Evolutionary conservation across 2,888 invertebrate genomes (phyloP), one percentile per base, ranked within the genome.

Genomic region (Tiliacea citrago): DNA sequence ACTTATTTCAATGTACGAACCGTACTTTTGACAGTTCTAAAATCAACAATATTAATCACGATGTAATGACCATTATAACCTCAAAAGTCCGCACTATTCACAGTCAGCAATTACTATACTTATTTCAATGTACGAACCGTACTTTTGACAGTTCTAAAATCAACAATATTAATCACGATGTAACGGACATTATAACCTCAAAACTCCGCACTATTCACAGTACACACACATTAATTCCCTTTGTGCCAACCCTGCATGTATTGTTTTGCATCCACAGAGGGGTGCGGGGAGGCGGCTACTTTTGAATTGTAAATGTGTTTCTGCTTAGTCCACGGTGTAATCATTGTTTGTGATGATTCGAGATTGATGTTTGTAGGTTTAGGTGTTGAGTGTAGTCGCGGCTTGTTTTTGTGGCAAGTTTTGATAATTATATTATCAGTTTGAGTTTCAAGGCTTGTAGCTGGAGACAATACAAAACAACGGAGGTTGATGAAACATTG

Each of bases 251-350:
- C 86, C 87, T 86, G 39, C 49, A n/a, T 71, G 81, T 79, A 75
- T 85, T 85, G 83, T 85, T 85, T 87, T 70, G 81, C 81, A 75
- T 83, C 65, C 70, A 55, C 61, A 74, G 57, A 61, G 70, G 49
- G 12, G 9, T 10, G 51, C 61, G 57, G 51, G 51, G 60, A 47
- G 57, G 66, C 39, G 42, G 73, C 65, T 83, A 84, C 80, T 86
- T 85, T 88, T 86, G 88, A 88, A 87, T 87, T 87, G 87, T 86
- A 86, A 87, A 88, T 88, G 82, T 78, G 88, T 68, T 84, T 78
- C 81, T 85, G 83, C 79, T 80, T 85, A 84, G 82, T 74, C 78
- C 73, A 53, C 63, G 39, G 42, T 66, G 75, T 86, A 82, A 87
- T 87, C 77, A 86, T 74, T 83, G 81, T 78, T 77, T 77, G 79